Evolutionary conservation across 2,113 vertebrate species (phyloP).

Genomic region (Elaphurus davidianus): DNA sequence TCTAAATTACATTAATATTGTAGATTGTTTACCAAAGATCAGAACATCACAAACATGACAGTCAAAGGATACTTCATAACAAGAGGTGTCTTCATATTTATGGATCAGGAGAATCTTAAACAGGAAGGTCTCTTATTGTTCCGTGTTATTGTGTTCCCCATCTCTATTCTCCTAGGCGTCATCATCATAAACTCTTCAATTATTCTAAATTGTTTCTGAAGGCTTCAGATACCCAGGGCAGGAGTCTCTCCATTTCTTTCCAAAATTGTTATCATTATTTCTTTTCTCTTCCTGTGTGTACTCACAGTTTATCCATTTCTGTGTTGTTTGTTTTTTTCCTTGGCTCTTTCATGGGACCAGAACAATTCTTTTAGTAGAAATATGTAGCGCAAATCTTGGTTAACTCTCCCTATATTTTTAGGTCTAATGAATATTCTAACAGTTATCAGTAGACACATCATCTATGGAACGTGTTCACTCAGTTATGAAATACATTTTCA

Average conservation of each 20-base stretch:
- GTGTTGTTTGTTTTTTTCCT: not conserved
- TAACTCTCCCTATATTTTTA: not conserved
- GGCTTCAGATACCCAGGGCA: not conserved
- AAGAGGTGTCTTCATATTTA: not conserved
- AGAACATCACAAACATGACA: not conserved
- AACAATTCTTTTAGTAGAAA: not conserved
- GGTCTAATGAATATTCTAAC: not conserved
- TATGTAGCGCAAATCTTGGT: not conserved
- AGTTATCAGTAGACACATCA: not conserved
- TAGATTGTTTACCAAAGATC: not conserved
- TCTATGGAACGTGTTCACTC: not conserved
- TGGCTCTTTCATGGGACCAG: accelerated
- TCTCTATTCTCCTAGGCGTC: not conserved
- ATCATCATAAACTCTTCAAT: not conserved
- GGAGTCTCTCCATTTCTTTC: not conserved
- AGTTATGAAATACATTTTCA: not conserved
- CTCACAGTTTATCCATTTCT: not conserved
- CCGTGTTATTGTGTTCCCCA: not conserved
- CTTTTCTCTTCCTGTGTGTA: not conserved
- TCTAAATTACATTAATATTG: not conserved
- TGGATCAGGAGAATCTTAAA: not conserved
- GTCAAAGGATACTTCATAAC: not conserved
- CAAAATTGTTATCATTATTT: not conserved
- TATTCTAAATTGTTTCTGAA: not conserved
- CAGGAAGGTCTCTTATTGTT: not conserved